Evolutionary conservation across 2,888 invertebrate species (phyloP).

Genomic region (Tineola bisselliella): DNA sequence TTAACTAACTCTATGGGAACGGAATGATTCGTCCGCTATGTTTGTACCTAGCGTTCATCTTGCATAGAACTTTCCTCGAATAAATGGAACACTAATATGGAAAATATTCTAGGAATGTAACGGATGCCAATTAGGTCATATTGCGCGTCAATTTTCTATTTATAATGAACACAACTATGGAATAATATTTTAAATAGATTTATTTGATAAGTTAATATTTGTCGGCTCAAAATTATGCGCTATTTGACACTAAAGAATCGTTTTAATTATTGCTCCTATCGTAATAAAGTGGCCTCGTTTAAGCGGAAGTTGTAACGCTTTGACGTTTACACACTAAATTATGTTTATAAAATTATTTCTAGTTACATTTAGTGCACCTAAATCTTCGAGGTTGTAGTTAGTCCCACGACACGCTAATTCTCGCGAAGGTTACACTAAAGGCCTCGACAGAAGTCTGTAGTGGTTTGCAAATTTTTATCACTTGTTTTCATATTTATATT

Average conservation of each 20-base stretch:
- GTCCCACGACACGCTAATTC: constrained; percentile 41
- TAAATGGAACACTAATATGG: neutral
- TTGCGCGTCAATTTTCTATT: neutral
- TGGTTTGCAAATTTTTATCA: constrained; percentile 43
- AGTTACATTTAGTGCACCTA: neutral
- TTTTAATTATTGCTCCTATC: no score
- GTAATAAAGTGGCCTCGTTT: no score
- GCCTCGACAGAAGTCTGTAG: constrained; percentile 34
- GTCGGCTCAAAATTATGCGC: no score
- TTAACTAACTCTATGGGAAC: constrained; percentile 31
- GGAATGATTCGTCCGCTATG: constrained; percentile 10
- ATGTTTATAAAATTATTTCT: neutral
- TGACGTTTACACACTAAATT: no score
- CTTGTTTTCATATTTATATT: constrained; percentile 35
- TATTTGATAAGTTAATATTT: no score
- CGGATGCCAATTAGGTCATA: neutral
- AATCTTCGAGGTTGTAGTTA: neutral
- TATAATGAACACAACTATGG: neutral
- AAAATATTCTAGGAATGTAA: neutral
- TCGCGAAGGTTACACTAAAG: constrained; percentile 46
- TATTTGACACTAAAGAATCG: no score
- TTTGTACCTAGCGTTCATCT: neutral
- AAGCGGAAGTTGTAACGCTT: no score
- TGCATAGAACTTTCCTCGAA: neutral
- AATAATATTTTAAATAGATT: no score